A percentile compares a stretch with the other conserved stretches of the same genome.
These are phyloP conservation scores for Cossypha dichroa DNA, from an alignment of 2,797 vertebrate species.

Conservation along the genomic window DNA sequence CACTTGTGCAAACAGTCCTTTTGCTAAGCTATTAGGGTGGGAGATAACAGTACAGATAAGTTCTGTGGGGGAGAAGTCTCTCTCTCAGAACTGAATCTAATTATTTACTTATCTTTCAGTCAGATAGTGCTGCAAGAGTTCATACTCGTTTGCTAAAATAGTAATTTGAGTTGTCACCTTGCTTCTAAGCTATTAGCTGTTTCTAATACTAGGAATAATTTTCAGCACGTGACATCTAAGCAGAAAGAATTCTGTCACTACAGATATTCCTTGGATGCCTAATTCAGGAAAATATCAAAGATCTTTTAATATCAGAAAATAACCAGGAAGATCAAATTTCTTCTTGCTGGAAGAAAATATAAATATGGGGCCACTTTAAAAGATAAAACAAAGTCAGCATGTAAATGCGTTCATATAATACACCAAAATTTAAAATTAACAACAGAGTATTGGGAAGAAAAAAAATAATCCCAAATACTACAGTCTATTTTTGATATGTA, in stretches of 20 bases:
- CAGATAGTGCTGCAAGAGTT: neutral
- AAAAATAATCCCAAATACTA: neutral
- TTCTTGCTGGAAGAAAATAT: neutral
- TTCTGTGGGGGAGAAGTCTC: neutral
- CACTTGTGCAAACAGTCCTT: neutral
- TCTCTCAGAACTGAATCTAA: neutral
- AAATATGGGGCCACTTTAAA: neutral
- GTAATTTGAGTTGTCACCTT: neutral
- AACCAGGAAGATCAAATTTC: neutral
- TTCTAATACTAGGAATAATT: neutral
- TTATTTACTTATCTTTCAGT: conserved; percentile 7
- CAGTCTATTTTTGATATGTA: neutral
- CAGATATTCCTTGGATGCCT: neutral
- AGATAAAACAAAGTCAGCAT: neutral
- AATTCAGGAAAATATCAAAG: neutral
- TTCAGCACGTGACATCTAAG: neutral
- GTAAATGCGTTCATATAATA: neutral
- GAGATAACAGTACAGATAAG: neutral
- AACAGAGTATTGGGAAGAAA: neutral
- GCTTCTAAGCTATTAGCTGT: neutral
- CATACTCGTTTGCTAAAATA: neutral
- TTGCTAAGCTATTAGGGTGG: neutral
- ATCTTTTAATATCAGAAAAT: neutral
- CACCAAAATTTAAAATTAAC: neutral
- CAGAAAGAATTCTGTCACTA: neutral